Evolutionary conservation across 2,113 vertebrate species (phyloP), one percentile per base, ranked within the genome.

Genomic region (Podilymbus podiceps): DNA sequence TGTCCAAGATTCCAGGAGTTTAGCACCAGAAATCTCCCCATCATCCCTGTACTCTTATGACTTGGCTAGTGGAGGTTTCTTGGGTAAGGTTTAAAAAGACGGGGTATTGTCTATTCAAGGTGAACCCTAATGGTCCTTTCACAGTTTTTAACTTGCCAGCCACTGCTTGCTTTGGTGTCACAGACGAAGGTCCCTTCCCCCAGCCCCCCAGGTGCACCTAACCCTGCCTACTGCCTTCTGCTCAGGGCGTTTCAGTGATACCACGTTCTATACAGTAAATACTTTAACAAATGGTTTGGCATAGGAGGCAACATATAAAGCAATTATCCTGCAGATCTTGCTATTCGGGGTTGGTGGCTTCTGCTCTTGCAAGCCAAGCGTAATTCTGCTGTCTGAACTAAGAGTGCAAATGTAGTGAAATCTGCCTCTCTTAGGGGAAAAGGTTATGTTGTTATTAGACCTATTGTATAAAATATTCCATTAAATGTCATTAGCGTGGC

Each of bases 391-490:
- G 40, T n/a, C 55, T 49, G 86, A 89, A 67, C 31, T 40, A 40
- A 1, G 67, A 73, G 53, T 12, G 27, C 49, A 72, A 88, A 35
- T 27, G 5, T 3, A 82, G 80, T 38, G 53, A 59, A 94, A 79
- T 69, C 73, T 79, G 44, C 80, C 27, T 56, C 47, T 59, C 81
- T 47, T 40, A 72, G 47, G 62, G 84, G 77, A 85, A 92, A 91
- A 89, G 66, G 89, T 91, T 88, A n/a, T 78, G 84, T 71, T 81
- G 69, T 81, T 77, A n/a, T 92, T 84, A 76, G 87, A 71, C 12
- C 60, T 38, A 27, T 49, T 75, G 53, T 85, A 35, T 72, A 49
- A 91, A 95, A 93, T 85, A 95, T 83, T 79, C 85, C 59, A 80
- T 86, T 80, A 93, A 78, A 88, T 76, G 35, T 74, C 90, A 90